Conservation (phyloP, 2,113 vertebrate species). For the Acanthochromis polyacanthus region DNA sequence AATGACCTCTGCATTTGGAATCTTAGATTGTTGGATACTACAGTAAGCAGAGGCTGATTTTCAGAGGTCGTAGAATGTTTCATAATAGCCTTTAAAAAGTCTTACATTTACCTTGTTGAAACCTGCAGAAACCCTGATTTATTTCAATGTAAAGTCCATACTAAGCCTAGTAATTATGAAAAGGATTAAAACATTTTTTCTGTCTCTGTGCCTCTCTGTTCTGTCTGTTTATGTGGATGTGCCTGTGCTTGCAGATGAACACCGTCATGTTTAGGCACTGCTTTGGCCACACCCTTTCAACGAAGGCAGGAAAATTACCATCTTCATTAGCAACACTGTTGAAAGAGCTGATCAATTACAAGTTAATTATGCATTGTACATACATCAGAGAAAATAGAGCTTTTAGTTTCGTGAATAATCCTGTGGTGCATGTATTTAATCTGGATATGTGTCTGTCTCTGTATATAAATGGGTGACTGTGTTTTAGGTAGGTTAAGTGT, state of each 20-base stretch:
- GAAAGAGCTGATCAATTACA: conserved; percentile 24
- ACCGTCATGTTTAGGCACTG: conserved; percentile 59
- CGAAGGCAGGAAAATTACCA: neutral
- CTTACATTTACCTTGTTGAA: too few species aligned
- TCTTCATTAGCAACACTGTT: conserved; percentile 22
- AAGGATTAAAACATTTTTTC: neutral
- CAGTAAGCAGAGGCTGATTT: too few species aligned
- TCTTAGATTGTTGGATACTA: too few species aligned
- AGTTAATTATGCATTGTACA: conserved; percentile 28
- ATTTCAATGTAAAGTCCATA: neutral
- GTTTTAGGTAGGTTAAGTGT: conserved; percentile 20
- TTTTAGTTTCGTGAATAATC: conserved; percentile 36
- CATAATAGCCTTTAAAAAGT: too few species aligned
- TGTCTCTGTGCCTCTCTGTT: conserved; percentile 6
- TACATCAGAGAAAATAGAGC: conserved; percentile 24
- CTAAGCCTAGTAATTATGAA: neutral
- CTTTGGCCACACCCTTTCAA: conserved; percentile 57
- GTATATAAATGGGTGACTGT: conserved; percentile 27
- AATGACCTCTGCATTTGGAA: too few species aligned
- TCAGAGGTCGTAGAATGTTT: too few species aligned
- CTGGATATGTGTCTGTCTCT: conserved; percentile 36
- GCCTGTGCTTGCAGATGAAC: conserved; percentile 61
- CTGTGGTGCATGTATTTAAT: conserved; percentile 48
- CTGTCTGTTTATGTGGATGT: conserved; percentile 9
- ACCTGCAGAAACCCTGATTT: too few species aligned